A percentile compares a stretch with the other conserved stretches of the same genome.
Conservation (phyloP, 2,888 invertebrate genomes). For the Chrysolina oricalcia region DNA sequence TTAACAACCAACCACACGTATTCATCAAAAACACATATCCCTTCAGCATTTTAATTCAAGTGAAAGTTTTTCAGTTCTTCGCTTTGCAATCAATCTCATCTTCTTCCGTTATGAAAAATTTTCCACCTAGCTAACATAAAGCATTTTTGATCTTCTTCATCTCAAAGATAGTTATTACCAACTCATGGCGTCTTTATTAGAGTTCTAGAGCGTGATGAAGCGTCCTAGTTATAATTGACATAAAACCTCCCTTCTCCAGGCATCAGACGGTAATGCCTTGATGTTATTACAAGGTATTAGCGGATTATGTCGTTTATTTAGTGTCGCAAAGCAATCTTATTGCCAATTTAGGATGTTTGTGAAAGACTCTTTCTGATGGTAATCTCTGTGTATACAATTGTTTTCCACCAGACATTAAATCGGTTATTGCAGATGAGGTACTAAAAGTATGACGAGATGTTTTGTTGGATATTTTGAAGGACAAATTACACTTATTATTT, state of each 20-base stretch:
- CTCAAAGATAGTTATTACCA: conserved; percentile 5
- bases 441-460: not conserved
- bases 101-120: not conserved
- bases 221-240: conserved; percentile 43
- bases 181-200: conserved; percentile 40
- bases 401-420: conserved; percentile 35
- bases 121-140: not conserved
- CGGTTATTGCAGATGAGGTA: conserved; percentile 25
- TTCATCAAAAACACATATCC: too few relatives aligned
- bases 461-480: not conserved
- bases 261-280: conserved; percentile 52
- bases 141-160: not conserved
- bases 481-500: too few relatives aligned
- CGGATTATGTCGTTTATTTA: conserved; percentile 64
- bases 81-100: not conserved
- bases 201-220: conserved; percentile 43
- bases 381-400: conserved; percentile 46
- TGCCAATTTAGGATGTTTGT: conserved; percentile 63
- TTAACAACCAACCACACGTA: too few relatives aligned
- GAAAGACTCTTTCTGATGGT: conserved; percentile 58
- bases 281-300: conserved; percentile 65
- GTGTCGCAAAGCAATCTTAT: conserved; percentile 63
- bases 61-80: too few relatives aligned
- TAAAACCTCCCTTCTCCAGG: conserved; percentile 49
- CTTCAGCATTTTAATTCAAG: too few relatives aligned